Evolutionary conservation across 1,140 invertebrate species (phyloP).

Genomic region (Piezodorus guildinii): DNA sequence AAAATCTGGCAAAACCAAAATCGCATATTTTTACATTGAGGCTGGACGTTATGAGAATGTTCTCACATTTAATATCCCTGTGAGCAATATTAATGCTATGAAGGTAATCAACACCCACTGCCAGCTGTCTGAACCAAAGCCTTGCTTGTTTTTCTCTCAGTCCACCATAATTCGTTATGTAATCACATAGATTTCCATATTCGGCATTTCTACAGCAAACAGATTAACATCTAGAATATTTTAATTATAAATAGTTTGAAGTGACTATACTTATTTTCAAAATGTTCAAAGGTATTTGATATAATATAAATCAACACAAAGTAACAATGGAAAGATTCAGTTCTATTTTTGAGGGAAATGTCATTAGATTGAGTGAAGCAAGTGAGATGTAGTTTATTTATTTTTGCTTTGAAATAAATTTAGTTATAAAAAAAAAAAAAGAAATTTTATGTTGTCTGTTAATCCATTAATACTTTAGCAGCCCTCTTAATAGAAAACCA

Average conservation of each 20-base stretch:
- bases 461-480: too few species aligned
- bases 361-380: too few species aligned
- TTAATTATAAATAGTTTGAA: not conserved
- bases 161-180: constrained; percentile 44
- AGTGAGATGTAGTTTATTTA: too few species aligned
- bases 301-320: too few species aligned
- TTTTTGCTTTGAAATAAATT: too few species aligned
- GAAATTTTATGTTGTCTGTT: too few species aligned
- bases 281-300: too few species aligned
- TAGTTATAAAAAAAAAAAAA: too few species aligned
- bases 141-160: constrained; percentile 48
- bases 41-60: constrained; percentile 55
- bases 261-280: too few species aligned
- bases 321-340: too few species aligned
- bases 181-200: constrained; percentile 55
- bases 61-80: constrained; percentile 67
- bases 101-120: constrained; percentile 52
- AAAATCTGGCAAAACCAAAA: constrained; percentile 60
- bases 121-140: constrained; percentile 57
- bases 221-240: not conserved
- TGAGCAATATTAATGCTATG: constrained; percentile 62
- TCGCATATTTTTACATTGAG: constrained; percentile 66
- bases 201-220: constrained; percentile 37
- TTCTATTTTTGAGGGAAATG: too few species aligned
- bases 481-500: too few species aligned